Conservation (phyloP, 2,113 vertebrate genomes). For the Eleginops maclovinus region DNA sequence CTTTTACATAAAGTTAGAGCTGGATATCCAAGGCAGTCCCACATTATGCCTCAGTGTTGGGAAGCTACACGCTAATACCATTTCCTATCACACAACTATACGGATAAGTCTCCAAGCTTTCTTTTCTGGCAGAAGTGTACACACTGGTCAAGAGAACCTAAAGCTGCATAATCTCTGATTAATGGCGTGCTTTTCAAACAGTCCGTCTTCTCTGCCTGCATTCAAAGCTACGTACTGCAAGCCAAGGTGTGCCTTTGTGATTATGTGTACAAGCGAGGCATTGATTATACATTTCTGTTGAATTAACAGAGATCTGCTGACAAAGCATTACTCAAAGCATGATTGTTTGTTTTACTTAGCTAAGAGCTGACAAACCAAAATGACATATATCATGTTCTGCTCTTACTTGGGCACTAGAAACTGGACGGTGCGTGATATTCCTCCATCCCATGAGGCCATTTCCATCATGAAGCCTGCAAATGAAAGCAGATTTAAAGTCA, state of each 20-base stretch:
- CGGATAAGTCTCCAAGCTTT: conserved; percentile 35
- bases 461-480: conserved; percentile 99
- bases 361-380: not conserved
- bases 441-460: conserved; percentile 99
- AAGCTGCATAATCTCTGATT: conserved; percentile 48
- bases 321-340: conserved; percentile 13
- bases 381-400: not conserved
- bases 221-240: conserved; percentile 25
- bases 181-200: conserved; percentile 38
- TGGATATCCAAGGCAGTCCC: conserved; percentile 14
- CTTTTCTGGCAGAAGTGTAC: conserved; percentile 42
- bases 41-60: not conserved
- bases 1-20: not conserved
- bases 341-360: not conserved
- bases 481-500: not conserved
- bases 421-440: conserved; percentile 96
- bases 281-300: conserved; percentile 24
- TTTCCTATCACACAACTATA: conserved; percentile 21
- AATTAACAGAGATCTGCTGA: conserved; percentile 17
- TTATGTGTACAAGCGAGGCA: not conserved
- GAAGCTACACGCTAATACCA: conserved; percentile 17
- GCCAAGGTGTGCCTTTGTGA: conserved; percentile 61
- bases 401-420: conserved; percentile 95
- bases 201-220: not conserved
- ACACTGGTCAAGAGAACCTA: not conserved